Percentiles rank a stretch among this genome's conserved stretches.
Conservation (phyloP, 2,888 invertebrate species). For the Drosophila barbarae region DNA sequence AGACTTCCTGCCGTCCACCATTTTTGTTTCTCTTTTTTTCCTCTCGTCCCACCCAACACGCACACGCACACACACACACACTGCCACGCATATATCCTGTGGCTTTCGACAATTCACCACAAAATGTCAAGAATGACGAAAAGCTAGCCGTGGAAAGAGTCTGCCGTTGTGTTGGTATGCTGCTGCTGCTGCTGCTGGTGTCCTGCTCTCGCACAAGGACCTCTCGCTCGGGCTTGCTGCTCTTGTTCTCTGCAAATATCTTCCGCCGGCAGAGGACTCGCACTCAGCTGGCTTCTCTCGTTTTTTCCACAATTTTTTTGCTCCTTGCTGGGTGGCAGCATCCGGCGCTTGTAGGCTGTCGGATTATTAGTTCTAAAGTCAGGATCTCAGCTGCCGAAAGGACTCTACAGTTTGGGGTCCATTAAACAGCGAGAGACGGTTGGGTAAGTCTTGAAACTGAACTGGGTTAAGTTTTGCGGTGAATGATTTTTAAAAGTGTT, state of each 20-base stretch:
- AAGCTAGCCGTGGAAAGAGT: slow-evolving; percentile 66
- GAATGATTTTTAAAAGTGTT: neutral
- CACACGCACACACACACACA: slow-evolving; percentile 32
- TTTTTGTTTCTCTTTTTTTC: slow-evolving; percentile 56
- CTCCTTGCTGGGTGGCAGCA: slow-evolving; percentile 44
- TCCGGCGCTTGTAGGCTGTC: slow-evolving; percentile 70
- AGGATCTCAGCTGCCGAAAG: slow-evolving; percentile 61
- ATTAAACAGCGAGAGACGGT: slow-evolving; percentile 14
- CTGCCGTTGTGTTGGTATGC: slow-evolving; percentile 41
- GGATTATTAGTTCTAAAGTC: slow-evolving; percentile 76
- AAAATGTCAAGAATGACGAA: slow-evolving; percentile 80
- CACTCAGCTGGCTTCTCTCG: slow-evolving; percentile 53
- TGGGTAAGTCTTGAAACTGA: neutral
- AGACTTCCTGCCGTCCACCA: slow-evolving; percentile 74
- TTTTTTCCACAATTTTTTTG: slow-evolving; percentile 29
- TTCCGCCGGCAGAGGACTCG: slow-evolving; percentile 39
- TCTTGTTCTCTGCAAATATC: slow-evolving; percentile 59
- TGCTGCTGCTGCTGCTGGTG: slow-evolving; percentile 17
- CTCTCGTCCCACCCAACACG: slow-evolving; percentile 9
- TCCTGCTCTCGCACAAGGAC: slow-evolving; percentile 42
- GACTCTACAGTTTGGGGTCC: slow-evolving; percentile 50
- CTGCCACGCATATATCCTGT: slow-evolving; percentile 70
- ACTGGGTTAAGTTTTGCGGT: neutral
- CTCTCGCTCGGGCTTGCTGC: slow-evolving; percentile 28
- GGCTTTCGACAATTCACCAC: slow-evolving; percentile 80